phyloP scores from a whole-genome alignment of 2,113 vertebrate genomes.

The Alaudala cheleensis region DNA sequence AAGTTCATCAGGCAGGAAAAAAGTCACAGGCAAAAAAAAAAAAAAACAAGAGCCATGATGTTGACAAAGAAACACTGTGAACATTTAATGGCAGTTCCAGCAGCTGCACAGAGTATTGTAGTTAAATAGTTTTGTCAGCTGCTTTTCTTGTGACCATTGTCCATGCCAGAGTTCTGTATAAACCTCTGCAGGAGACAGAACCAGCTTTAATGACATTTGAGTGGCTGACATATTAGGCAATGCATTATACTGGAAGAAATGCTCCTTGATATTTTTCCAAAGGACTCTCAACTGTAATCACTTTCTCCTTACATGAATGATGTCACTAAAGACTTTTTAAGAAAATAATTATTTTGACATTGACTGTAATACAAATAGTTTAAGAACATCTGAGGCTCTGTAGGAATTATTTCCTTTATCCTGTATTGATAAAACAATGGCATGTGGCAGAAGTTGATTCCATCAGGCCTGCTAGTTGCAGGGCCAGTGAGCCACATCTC shows the following conservation, averaged over 20 bases:
- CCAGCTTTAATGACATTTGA: conserved; percentile 59
- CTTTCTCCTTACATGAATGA: not conserved
- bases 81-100: conserved; percentile 53
- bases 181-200: conserved; percentile 45
- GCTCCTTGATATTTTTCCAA: conserved; percentile 57
- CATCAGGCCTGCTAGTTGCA: not conserved
- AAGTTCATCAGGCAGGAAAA: not conserved
- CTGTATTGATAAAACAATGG: not conserved
- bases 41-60: not conserved
- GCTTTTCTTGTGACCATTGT: conserved; percentile 58
- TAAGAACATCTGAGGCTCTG: not conserved
- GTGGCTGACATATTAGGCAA: conserved; percentile 51
- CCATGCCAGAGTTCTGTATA: conserved; percentile 24
- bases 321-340: conserved; percentile 20
- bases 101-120: conserved; percentile 32
- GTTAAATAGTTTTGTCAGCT: conserved; percentile 64
- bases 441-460: not conserved
- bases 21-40: not conserved
- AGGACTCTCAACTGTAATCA: conserved; percentile 3
- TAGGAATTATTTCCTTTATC: not conserved
- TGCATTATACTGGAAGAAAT: conserved; percentile 47
- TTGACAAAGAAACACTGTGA: conserved; percentile 49
- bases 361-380: conserved; percentile 1
- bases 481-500: not conserved
- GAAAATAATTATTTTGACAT: conserved; percentile 44